phyloP scores from a whole-genome alignment of 1,140 invertebrate species.

The Sycophila sp. region DNA sequence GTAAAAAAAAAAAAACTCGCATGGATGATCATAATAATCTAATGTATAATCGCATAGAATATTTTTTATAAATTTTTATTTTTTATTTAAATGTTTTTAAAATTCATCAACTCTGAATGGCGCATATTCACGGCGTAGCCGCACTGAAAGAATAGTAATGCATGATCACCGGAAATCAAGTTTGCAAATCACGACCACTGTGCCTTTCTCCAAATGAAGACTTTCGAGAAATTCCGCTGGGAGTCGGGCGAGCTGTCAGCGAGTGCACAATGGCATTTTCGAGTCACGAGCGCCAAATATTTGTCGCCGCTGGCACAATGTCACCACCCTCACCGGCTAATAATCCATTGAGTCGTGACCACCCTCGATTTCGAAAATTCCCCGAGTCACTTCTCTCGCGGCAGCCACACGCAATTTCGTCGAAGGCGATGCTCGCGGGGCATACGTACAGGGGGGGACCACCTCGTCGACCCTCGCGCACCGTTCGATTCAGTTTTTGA shows the following conservation, averaged over 20 bases:
- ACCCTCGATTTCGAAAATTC: background rate
- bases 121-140: too few relatives aligned
- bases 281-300: background rate
- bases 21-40: too few relatives aligned
- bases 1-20: too few relatives aligned
- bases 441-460: background rate
- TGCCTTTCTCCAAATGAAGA: background rate
- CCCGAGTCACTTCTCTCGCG: background rate
- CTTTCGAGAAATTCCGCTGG: background rate
- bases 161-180: too few relatives aligned
- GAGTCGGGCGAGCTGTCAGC: too few relatives aligned
- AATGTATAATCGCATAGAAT: too few relatives aligned
- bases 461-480: background rate
- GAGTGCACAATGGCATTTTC: background rate
- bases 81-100: too few relatives aligned
- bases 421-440: background rate
- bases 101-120: too few relatives aligned
- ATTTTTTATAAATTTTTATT: too few relatives aligned
- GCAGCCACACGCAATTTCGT: slow-evolving; percentile 8
- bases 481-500: background rate
- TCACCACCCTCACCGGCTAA: background rate
- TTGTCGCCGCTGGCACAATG: background rate
- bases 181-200: background rate
- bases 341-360: background rate
- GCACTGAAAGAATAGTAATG: too few relatives aligned